phyloP scores from a whole-genome alignment of 2,113 vertebrate genomes.

The Psettodes erumei region DNA sequence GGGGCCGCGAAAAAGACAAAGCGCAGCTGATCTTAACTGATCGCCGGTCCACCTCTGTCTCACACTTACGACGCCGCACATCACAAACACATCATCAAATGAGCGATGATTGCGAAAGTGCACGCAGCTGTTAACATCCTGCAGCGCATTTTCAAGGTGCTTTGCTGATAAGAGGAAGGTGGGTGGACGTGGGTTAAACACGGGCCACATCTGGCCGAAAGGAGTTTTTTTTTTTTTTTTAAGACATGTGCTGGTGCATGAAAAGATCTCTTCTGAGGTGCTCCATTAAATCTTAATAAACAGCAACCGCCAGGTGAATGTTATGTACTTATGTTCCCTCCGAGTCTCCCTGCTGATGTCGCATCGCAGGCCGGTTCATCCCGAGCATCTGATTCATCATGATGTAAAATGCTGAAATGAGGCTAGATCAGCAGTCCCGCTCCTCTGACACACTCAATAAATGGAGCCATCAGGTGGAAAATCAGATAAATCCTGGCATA shows the following conservation, averaged over 20 bases:
- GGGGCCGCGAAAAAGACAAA: conserved; percentile 18
- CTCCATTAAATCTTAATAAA: conserved; percentile 48
- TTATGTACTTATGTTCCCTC: conserved; percentile 21
- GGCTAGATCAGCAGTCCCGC: conserved; percentile 32
- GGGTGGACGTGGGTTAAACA: conserved; percentile 9
- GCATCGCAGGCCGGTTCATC: conserved; percentile 30
- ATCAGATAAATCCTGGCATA: conserved; percentile 32
- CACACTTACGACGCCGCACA: conserved; percentile 19
- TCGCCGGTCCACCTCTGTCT: background rate
- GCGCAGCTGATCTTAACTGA: conserved; percentile 23
- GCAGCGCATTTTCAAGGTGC: background rate
- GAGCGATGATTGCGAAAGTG: conserved; percentile 15
- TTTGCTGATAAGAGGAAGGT: conserved; percentile 29
- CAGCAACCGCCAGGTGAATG: conserved; percentile 43
- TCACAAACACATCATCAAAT: conserved; percentile 4
- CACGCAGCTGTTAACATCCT: background rate
- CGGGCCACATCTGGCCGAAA: conserved; percentile 14
- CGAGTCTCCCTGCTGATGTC: conserved; percentile 26
- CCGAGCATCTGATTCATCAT: conserved; percentile 45
- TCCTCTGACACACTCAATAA: conserved; percentile 36
- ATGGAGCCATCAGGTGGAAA: conserved; percentile 33
- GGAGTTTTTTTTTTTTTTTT: conserved; percentile 1
- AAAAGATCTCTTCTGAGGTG: conserved; percentile 13
- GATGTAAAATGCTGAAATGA: conserved; percentile 48
- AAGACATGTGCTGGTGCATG: conserved; percentile 7